Base-by-base conservation (phyloP, 1,140 invertebrate genomes). In the Saccostrea echinata region DNA sequence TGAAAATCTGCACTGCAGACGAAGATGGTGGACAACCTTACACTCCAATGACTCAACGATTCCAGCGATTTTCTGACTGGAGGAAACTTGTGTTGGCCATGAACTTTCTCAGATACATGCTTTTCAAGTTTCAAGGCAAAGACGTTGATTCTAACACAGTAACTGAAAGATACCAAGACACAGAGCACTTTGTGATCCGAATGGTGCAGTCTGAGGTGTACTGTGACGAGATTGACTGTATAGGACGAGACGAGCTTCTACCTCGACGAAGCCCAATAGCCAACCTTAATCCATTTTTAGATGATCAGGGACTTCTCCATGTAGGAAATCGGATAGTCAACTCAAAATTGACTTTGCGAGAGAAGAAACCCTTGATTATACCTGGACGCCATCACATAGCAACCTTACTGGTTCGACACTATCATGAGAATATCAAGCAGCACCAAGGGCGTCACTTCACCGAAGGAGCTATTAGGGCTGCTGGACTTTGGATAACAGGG, bases 401-500 rank as follows among this genome's bases (percentile, higher is more conserved):
- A 24, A 24, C 11, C 35, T 33, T 84, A 24, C 11, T 84, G n/a
- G 83, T 84, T 55, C 51, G 43, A 52, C 53, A 55, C 27, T 30
- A 30, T 30, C 52, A 84, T 57, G 53, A 57, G 18, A 52, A 33
- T 33, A 30, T 81, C 27, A 13, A 81, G 12, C n/a, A n/a, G n/a
- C 88, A 89, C 57, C 51, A 55, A 18, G 88, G 86, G 8, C 43
- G 83, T 9, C 52, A 84, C 27, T 35, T 71, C n/a, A 89, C 88
- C 21, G 61, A 90, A 53, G 43, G 61, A 43, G 89, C 89, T 24
- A 83, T 82, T 43, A 64, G 84, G 30, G 27, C 51, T 21, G 84
- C 55, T 21, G 86, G 87, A 43, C 88, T 55, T 52, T 90, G 89
- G 89, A 84, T 90, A 33, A 71, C 85, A 13, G 55, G 84, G 6